Evolutionary conservation across 2,888 invertebrate species (phyloP).

Genomic region (Hanleya hanleyi): DNA sequence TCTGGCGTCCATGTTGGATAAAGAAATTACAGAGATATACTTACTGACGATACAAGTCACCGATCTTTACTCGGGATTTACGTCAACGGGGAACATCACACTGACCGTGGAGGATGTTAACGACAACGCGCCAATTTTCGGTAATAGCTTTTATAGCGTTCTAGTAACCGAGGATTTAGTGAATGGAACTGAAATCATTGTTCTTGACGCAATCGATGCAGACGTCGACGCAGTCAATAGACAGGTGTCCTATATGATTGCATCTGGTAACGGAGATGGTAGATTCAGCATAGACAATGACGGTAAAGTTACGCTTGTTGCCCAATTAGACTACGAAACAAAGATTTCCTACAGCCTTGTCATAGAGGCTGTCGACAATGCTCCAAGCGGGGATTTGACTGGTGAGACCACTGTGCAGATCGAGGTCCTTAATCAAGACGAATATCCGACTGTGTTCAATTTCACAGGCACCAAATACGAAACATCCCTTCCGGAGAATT

Average conservation of each 20-base stretch:
- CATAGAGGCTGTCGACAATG: constrained; percentile 34
- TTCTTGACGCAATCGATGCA: background rate
- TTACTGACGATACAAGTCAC: background rate
- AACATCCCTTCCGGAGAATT: background rate
- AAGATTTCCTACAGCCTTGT: constrained; percentile 25
- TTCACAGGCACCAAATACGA: background rate
- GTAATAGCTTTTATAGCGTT: background rate
- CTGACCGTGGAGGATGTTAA: background rate
- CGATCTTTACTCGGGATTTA: background rate
- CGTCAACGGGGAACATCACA: background rate
- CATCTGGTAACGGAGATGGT: constrained; percentile 18
- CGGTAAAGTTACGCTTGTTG: constrained; percentile 38
- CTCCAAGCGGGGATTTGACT: background rate
- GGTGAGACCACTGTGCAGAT: background rate
- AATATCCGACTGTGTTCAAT: background rate
- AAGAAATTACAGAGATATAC: background rate
- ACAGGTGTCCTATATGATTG: constrained; percentile 6
- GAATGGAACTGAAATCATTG: background rate
- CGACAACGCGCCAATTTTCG: background rate
- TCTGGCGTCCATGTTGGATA: background rate
- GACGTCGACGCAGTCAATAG: constrained; percentile 14
- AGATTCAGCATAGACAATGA: constrained; percentile 36
- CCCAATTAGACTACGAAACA: constrained; percentile 44
- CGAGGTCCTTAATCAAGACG: background rate
- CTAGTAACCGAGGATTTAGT: background rate